Percentiles rank a stretch among this genome's conserved stretches.
Evolutionary conservation across 2,888 invertebrate species (phyloP).

Genomic region (Synergus itoensis): DNA sequence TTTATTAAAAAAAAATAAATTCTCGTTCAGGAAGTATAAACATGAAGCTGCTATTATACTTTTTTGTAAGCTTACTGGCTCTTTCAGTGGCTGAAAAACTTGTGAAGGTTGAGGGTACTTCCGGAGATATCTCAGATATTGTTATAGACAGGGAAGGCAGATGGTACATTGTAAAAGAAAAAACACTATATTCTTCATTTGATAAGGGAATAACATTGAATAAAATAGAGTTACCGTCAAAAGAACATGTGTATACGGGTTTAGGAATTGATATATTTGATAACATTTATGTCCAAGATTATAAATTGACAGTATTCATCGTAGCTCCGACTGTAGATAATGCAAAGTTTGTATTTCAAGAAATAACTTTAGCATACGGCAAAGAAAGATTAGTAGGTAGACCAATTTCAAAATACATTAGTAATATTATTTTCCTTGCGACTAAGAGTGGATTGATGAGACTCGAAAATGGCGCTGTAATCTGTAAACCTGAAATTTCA

Average conservation of each 20-base stretch:
- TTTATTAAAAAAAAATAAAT: not conserved
- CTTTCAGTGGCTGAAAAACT: not conserved
- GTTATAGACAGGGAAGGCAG: not conserved
- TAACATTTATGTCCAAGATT: constrained; percentile 17
- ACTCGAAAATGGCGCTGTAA: not conserved
- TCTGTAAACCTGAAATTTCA: not conserved
- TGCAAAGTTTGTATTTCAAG: not conserved
- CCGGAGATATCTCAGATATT: not conserved
- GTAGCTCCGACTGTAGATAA: not conserved
- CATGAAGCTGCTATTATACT: not conserved
- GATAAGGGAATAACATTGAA: not conserved
- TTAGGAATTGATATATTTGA: constrained; percentile 12
- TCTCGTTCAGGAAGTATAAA: too few relatives aligned
- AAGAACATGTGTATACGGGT: not conserved
- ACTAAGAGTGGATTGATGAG: not conserved
- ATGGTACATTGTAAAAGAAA: constrained; percentile 11
- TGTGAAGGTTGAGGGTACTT: not conserved
- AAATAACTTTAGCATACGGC: not conserved
- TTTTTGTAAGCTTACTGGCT: not conserved
- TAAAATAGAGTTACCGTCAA: not conserved
- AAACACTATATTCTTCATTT: not conserved
- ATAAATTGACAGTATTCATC: not conserved
- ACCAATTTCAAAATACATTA: not conserved
- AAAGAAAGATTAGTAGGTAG: not conserved
- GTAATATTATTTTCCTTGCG: not conserved